phyloP scores from a whole-genome alignment of 2,797 vertebrate species.

The Anguilla megastoma region DNA sequence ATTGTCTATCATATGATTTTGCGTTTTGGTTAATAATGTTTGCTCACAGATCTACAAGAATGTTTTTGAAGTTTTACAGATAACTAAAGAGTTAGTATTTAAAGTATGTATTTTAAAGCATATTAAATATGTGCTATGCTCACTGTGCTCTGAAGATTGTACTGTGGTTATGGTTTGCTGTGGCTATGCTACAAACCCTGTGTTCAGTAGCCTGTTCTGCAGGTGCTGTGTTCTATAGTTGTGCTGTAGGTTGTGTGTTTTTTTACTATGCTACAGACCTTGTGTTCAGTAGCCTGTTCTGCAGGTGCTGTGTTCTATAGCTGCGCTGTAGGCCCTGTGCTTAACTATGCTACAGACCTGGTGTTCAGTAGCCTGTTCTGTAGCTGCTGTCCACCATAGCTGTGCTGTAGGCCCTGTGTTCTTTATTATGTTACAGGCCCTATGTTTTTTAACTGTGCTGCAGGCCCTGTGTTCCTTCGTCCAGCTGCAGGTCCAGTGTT shows the following conservation, averaged over 20 bases:
- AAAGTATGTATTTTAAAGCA: not conserved
- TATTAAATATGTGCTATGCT: not conserved
- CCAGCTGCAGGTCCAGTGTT: not conserved
- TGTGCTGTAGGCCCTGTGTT: not conserved
- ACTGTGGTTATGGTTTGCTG: not conserved
- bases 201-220: not conserved
- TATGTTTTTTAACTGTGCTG: not conserved
- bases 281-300: not conserved
- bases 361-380: not conserved
- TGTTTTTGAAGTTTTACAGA: not conserved
- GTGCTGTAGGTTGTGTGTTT: not conserved
- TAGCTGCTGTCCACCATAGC: not conserved
- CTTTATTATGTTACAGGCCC: not conserved
- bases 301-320: not conserved
- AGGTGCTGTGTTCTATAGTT: not conserved
- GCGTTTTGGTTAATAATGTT: too few relatives aligned
- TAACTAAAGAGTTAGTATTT: not conserved
- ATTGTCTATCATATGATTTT: too few relatives aligned
- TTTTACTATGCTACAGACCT: not conserved
- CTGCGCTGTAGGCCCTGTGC: not conserved
- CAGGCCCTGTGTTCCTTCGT: not conserved
- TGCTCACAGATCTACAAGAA: not conserved
- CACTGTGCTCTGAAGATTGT: not conserved
- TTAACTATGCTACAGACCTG: not conserved
- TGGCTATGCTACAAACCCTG: not conserved